phyloP scores from a whole-genome alignment of 30 jellyfish, hydroid and myxozoan genomes.

The Aurelia aurita region DNA sequence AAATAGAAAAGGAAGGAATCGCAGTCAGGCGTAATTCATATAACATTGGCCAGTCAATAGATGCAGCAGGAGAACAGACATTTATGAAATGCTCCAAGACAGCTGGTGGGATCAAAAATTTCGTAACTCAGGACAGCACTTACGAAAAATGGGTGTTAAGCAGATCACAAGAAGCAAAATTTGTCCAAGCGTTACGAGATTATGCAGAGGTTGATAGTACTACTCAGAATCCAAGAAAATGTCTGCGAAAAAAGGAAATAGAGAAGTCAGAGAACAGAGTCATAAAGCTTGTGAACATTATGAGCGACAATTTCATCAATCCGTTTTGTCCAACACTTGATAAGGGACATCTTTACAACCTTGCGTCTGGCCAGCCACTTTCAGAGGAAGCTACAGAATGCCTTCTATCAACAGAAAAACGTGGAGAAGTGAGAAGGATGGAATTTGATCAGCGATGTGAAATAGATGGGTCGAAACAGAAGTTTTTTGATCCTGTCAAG shows the following conservation, averaged over 20 bases:
- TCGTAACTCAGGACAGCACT: constrained; percentile 34
- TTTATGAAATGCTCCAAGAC: constrained; percentile 52
- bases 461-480: not conserved
- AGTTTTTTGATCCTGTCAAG: constrained; percentile 47
- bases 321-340: constrained; percentile 47
- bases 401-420: constrained; percentile 49
- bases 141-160: constrained; percentile 6
- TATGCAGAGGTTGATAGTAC: constrained; percentile 52
- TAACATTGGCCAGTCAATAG: constrained; percentile 40
- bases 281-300: constrained; percentile 33
- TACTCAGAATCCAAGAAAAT: constrained; percentile 58
- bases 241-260: constrained; percentile 48
- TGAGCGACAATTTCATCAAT: constrained; percentile 53
- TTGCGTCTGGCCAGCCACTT: constrained; percentile 55
- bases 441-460: constrained; percentile 38
- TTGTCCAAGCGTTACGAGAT: constrained; percentile 52
- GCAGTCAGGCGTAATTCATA: constrained; percentile 38
- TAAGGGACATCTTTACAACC: constrained; percentile 44
- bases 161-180: constrained; percentile 57
- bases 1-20: constrained; percentile 51
- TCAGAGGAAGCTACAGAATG: constrained; percentile 42
- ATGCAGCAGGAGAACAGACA: constrained; percentile 53
- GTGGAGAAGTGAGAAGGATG: constrained; percentile 34
- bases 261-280: constrained; percentile 57
- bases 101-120: constrained; percentile 41